A percentile compares a stretch with the other conserved stretches of the same genome.
Conservation (phyloP, 2,888 invertebrate species). For the Cephus pygmeus region DNA sequence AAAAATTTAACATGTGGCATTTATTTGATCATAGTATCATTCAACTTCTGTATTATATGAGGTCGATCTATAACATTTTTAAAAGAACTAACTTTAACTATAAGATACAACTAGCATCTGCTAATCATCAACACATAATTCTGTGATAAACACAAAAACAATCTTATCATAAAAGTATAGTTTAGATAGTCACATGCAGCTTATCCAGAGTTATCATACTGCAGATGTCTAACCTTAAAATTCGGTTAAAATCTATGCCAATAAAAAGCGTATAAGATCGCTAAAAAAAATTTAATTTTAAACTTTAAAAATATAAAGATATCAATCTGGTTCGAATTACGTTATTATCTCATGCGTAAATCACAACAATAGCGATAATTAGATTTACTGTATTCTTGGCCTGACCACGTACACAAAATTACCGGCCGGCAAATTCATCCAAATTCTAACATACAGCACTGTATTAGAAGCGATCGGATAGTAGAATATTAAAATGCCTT, state of each 20-base stretch:
- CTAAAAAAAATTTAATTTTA: no score
- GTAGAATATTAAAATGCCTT: not conserved
- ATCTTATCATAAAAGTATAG: not conserved
- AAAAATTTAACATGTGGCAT: not conserved
- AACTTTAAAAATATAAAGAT: no score
- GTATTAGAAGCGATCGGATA: not conserved
- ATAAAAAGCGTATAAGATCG: no score
- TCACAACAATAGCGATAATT: not conserved
- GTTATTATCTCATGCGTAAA: no score
- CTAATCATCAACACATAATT: not conserved
- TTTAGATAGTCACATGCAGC: not conserved
- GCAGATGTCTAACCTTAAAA: no score
- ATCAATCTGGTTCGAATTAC: no score
- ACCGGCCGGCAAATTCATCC: slow-evolving; percentile 46
- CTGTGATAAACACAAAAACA: not conserved
- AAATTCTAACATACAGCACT: not conserved
- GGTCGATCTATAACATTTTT: not conserved
- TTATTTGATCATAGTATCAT: not conserved
- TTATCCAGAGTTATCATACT: no score
- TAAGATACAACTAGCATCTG: not conserved
- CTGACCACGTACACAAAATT: slow-evolving; percentile 56
- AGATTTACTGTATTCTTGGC: not conserved
- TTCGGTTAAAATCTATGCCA: no score
- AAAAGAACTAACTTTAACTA: not conserved
- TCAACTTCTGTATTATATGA: not conserved